Conservation (phyloP, 2,113 vertebrate genomes). For the Fukomys damarensis region DNA sequence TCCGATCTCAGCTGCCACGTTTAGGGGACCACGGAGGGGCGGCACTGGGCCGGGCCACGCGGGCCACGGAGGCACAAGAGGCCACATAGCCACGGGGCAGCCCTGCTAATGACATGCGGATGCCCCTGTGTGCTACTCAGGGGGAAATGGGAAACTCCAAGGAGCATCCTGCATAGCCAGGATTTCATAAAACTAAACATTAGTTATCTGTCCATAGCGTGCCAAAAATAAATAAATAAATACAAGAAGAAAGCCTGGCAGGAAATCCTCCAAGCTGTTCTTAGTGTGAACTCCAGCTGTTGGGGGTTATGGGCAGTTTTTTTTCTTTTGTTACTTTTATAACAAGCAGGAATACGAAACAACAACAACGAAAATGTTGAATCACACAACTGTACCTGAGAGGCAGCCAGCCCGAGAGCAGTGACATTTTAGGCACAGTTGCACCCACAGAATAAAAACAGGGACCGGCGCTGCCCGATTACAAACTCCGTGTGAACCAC, state of each 20-base stretch:
- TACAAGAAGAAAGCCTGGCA: neutral
- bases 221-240: neutral
- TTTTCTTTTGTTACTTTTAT: neutral
- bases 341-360: neutral
- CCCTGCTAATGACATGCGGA: too few species aligned
- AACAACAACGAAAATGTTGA: neutral
- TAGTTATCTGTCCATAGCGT: neutral
- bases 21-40: neutral
- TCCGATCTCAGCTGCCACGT: neutral
- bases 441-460: neutral
- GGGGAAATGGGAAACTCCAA: neutral
- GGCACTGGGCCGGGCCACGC: neutral
- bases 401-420: neutral
- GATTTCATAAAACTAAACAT: neutral
- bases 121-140: too few species aligned
- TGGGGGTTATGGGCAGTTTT: neutral
- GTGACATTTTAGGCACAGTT: neutral
- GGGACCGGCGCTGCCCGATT: fast-evolving
- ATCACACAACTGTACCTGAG: neutral
- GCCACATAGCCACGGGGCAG: neutral
- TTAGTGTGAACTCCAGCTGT: neutral
- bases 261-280: neutral
- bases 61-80: neutral
- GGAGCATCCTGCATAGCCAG: neutral
- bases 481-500: fast-evolving